These are phyloP conservation scores for Prorops nasuta DNA, from an alignment of 1,140 invertebrate species.

Conservation along the genomic window DNA sequence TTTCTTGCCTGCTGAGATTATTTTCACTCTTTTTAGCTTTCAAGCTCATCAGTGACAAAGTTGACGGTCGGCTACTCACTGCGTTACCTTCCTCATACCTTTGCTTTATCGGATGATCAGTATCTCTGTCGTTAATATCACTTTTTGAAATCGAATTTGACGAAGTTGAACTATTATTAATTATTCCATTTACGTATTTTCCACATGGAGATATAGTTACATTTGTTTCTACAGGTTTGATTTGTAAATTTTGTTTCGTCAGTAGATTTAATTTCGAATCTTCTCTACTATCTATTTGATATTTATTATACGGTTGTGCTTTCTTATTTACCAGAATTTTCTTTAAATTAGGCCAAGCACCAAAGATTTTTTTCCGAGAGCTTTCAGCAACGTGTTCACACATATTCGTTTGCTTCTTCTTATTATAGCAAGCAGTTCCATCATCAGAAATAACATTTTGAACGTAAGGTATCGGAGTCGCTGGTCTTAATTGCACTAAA, in stretches of 20 bases:
- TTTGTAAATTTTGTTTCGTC: constrained; percentile 33
- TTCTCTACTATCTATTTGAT: constrained; percentile 44
- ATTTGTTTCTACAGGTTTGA: constrained; percentile 43
- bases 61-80: constrained; percentile 41
- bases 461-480: constrained; percentile 70
- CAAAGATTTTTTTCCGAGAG: constrained; percentile 28
- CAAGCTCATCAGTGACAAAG: constrained; percentile 35
- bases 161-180: constrained; percentile 20
- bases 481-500: constrained; percentile 45
- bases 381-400: constrained; percentile 28
- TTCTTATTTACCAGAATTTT: constrained; percentile 38
- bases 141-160: constrained; percentile 2
- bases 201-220: constrained; percentile 40
- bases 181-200: constrained; percentile 44
- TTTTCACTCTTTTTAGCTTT: constrained; percentile 32
- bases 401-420: constrained; percentile 58
- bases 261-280: constrained; percentile 49
- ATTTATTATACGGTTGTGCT: constrained; percentile 39
- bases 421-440: constrained; percentile 26
- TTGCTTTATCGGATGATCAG: constrained; percentile 16
- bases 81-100: constrained; percentile 24
- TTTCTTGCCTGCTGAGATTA: constrained; percentile 40
- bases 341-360: constrained; percentile 32
- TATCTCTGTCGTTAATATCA: constrained; percentile 32
- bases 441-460: constrained; percentile 70